phyloP scores from a whole-genome alignment of 2,888 invertebrate genomes.

The Sinelater perroti region DNA sequence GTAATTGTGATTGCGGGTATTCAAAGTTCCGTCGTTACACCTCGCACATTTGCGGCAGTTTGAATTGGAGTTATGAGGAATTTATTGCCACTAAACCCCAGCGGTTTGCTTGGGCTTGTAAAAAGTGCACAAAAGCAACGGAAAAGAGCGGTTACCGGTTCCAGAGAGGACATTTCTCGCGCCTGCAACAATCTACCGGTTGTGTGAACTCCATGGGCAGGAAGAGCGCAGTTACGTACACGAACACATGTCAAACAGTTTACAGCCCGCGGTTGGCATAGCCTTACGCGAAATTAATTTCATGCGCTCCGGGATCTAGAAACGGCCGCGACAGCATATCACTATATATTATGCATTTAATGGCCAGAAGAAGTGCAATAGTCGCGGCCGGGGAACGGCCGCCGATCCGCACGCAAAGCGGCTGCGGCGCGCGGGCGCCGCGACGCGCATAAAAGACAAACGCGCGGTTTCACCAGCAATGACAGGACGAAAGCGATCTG shows the following conservation, averaged over 20 bases:
- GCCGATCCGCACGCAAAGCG: constrained; percentile 20
- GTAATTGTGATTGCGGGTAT: too few species aligned
- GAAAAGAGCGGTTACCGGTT: background rate
- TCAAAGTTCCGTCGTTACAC: too few species aligned
- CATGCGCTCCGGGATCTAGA: constrained; percentile 19
- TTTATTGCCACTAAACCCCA: too few species aligned
- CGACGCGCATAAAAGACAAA: constrained; percentile 8
- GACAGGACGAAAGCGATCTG: constrained; percentile 41
- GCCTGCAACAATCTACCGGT: constrained; percentile 11
- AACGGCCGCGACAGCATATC: constrained; percentile 24
- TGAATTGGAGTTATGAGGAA: too few species aligned
- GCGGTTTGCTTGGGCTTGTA: too few species aligned
- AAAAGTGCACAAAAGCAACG: too few species aligned
- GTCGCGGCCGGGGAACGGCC: constrained; percentile 11
- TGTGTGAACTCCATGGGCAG: constrained; percentile 10
- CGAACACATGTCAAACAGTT: constrained; percentile 21
- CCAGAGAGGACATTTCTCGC: constrained; percentile 2
- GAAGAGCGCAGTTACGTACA: constrained; percentile 8
- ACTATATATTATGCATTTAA: constrained; percentile 24
- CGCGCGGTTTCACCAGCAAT: constrained; percentile 29
- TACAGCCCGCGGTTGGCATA: constrained; percentile 19
- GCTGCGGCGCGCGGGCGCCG: constrained; percentile 2
- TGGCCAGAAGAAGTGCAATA: constrained; percentile 17
- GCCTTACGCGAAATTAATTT: constrained; percentile 19
- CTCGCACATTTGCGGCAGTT: too few species aligned